Conservation (phyloP, 2,113 vertebrate species). For the Pseudopodoces humilis region DNA sequence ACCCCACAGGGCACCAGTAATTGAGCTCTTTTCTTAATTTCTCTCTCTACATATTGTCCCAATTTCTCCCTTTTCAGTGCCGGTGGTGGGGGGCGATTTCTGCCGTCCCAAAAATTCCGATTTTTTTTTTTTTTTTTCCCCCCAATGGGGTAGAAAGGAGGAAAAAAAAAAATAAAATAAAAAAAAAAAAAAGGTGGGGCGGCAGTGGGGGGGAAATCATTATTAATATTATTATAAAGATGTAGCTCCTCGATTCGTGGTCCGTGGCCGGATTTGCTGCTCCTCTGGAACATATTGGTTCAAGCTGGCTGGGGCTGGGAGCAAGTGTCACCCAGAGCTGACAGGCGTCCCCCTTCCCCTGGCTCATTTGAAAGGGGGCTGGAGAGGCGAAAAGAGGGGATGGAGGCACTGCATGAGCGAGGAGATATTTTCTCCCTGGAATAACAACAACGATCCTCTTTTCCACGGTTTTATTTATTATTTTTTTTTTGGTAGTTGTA, state of each 20-base stretch:
- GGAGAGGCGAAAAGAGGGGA: conserved; percentile 1
- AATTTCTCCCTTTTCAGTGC: neutral
- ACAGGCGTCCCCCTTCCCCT: neutral
- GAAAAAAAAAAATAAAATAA: neutral
- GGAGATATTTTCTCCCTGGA: neutral
- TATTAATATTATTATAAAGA: neutral
- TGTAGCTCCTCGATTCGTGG: neutral
- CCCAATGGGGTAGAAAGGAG: too few species aligned
- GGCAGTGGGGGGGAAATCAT: neutral
- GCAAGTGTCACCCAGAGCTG: conserved; percentile 53
- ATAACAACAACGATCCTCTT: neutral
- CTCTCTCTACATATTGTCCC: neutral
- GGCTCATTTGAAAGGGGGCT: neutral
- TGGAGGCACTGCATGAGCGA: neutral
- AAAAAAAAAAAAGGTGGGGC: fast-evolving
- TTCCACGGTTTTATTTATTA: neutral
- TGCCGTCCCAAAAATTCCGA: neutral
- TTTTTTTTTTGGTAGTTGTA: neutral
- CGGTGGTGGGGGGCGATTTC: neutral
- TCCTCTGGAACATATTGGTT: conserved; percentile 1
- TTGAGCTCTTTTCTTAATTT: conserved; percentile 22
- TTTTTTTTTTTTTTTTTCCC: neutral
- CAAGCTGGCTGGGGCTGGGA: neutral
- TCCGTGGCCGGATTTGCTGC: neutral
- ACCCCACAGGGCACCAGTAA: conserved; percentile 38